Percentiles rank a stretch among this genome's conserved stretches.
Conservation (phyloP, 2,113 vertebrate genomes). For the Muntiacus reevesi region DNA sequence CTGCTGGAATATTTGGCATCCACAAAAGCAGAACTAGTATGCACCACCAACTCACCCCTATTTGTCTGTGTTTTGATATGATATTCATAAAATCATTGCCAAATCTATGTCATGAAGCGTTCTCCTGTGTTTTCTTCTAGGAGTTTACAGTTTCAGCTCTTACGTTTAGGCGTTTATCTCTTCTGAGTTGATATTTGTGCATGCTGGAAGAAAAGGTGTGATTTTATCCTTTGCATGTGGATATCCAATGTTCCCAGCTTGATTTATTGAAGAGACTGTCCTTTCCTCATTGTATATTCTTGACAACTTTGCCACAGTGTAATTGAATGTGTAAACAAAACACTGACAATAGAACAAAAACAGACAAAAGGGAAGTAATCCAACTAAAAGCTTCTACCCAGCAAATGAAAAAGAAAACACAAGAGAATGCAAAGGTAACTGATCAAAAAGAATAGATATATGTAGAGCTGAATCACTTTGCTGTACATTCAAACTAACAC, state of each 20-base stretch:
- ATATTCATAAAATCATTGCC: not conserved
- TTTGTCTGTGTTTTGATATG: not conserved
- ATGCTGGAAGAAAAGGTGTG: not conserved
- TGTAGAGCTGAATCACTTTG: not conserved
- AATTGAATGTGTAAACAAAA: accelerated
- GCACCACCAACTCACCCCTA: too few relatives aligned
- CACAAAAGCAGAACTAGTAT: not conserved
- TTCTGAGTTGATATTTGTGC: too few relatives aligned
- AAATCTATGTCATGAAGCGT: not conserved
- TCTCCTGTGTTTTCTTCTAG: too few relatives aligned
- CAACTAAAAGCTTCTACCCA: not conserved
- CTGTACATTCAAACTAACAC: not conserved
- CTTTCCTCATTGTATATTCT: not conserved
- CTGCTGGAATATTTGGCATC: not conserved
- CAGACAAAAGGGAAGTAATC: not conserved
- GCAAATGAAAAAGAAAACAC: not conserved
- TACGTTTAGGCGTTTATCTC: too few relatives aligned
- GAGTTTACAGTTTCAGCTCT: too few relatives aligned
- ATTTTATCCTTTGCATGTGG: not conserved
- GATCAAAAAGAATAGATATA: not conserved
- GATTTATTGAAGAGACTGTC: not conserved
- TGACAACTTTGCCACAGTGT: not conserved
- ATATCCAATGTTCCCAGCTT: not conserved
- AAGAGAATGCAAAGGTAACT: not conserved
- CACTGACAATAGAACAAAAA: not conserved